Conservation (phyloP, 1,140 invertebrate genomes). For the Epicauta chinensis region DNA sequence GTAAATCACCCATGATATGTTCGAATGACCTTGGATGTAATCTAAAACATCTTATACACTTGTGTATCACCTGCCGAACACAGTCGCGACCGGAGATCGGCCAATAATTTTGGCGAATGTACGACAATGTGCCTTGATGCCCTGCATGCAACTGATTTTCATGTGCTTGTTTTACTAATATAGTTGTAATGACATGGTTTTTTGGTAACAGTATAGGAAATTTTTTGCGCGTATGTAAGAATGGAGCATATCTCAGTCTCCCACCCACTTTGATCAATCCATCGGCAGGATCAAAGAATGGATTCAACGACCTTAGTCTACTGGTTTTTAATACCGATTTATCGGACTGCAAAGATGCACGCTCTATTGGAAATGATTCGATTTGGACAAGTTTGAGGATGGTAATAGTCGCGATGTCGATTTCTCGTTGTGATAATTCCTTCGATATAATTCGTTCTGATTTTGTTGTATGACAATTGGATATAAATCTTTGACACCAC, state of each 20-base stretch:
- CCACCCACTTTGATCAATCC: not conserved
- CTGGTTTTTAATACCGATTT: too few species aligned
- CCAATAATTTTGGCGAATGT: conserved; percentile 22
- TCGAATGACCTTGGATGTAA: conserved; percentile 5
- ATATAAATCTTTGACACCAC: too few species aligned
- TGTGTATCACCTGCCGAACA: conserved; percentile 22
- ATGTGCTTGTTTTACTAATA: conserved; percentile 1
- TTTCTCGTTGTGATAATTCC: too few species aligned
- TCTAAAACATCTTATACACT: conserved; percentile 33
- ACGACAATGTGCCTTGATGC: conserved; percentile 11
- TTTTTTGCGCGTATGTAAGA: not conserved
- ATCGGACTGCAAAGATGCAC: too few species aligned
- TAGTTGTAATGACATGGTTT: not conserved
- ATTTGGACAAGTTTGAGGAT: too few species aligned
- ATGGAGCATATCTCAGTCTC: not conserved
- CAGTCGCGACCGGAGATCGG: conserved; percentile 18
- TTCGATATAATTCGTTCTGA: too few species aligned
- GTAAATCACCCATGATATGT: conserved; percentile 19
- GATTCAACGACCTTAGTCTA: too few species aligned
- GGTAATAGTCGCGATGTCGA: too few species aligned
- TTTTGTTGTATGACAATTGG: too few species aligned
- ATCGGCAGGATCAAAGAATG: too few species aligned
- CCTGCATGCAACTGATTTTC: not conserved
- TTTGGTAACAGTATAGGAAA: not conserved
- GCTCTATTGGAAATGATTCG: too few species aligned